These are phyloP conservation scores for Procavia capensis DNA, from an alignment of 2,113 vertebrate genomes.

Conservation along the genomic window DNA sequence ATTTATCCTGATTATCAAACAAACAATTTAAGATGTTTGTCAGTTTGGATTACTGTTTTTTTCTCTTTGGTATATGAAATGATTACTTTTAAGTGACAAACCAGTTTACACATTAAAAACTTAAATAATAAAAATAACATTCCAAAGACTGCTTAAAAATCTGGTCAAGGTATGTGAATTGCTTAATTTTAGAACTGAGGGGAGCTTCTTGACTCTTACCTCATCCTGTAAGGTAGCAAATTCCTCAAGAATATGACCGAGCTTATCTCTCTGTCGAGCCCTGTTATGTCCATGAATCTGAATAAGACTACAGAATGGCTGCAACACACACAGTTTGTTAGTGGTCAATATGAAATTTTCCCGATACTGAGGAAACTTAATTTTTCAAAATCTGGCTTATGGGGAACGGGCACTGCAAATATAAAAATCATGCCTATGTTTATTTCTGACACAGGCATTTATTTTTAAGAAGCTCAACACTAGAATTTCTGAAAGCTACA, in stretches of 20 bases:
- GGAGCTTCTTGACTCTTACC: conserved; percentile 84
- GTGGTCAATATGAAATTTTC: conserved; percentile 41
- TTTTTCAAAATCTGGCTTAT: conserved; percentile 30
- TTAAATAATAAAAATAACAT: conserved; percentile 12
- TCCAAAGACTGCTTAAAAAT: conserved; percentile 51
- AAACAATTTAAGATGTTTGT: conserved; percentile 32
- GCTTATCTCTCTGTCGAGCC: conserved; percentile 98
- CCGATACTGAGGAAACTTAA: conserved; percentile 33
- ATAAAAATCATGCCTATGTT: neutral
- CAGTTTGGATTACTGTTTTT: neutral
- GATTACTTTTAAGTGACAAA: conserved; percentile 53
- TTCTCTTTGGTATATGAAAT: neutral
- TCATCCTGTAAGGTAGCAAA: conserved; percentile 99
- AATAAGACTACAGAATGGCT: conserved; percentile 99
- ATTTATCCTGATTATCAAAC: conserved; percentile 46
- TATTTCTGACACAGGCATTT: neutral
- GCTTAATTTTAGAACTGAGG: neutral
- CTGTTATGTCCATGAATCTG: conserved; percentile 99
- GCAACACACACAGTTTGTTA: conserved; percentile 59
- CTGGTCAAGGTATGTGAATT: neutral
- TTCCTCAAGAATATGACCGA: conserved; percentile 98
- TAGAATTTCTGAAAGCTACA: conserved; percentile 41
- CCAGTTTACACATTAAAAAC: conserved; percentile 36
- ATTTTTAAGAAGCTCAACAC: neutral
- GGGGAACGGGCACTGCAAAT: neutral